phyloP scores from a whole-genome alignment of 2,888 invertebrate genomes.

The Lumbricus terrestris region DNA sequence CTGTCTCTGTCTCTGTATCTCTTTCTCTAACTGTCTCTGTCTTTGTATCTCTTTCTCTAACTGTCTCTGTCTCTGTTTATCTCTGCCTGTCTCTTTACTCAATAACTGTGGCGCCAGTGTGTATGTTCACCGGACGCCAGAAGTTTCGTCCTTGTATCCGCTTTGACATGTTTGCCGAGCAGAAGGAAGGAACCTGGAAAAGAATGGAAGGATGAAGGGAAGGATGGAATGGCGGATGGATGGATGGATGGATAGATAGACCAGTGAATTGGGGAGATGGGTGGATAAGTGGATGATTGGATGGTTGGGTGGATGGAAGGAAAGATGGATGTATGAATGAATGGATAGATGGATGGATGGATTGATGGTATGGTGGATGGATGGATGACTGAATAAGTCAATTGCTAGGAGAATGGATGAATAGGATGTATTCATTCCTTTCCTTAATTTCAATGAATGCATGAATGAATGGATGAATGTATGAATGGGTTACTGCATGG shows the following conservation, averaged over 20 bases:
- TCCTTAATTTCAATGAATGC: too few relatives aligned
- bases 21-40: too few relatives aligned
- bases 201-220: neutral
- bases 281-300: neutral
- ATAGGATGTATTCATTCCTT: too few relatives aligned
- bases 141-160: neutral
- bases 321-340: too few relatives aligned
- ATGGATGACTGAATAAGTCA: too few relatives aligned
- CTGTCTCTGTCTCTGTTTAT: neutral
- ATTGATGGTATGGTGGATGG: too few relatives aligned
- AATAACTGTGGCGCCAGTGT: neutral
- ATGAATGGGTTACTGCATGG: neutral
- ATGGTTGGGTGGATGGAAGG: too few relatives aligned
- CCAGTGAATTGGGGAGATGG: too few relatives aligned
- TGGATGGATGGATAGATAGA: neutral
- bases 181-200: neutral
- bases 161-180: neutral
- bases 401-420: too few relatives aligned
- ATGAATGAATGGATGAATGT: too few relatives aligned
- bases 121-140: neutral
- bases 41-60: neutral
- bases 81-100: neutral
- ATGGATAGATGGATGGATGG: too few relatives aligned
- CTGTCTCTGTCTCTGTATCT: too few relatives aligned
- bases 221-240: neutral